Evolutionary conservation across 2,113 vertebrate genomes (phyloP).

Genomic region (Peromyscus californicus): DNA sequence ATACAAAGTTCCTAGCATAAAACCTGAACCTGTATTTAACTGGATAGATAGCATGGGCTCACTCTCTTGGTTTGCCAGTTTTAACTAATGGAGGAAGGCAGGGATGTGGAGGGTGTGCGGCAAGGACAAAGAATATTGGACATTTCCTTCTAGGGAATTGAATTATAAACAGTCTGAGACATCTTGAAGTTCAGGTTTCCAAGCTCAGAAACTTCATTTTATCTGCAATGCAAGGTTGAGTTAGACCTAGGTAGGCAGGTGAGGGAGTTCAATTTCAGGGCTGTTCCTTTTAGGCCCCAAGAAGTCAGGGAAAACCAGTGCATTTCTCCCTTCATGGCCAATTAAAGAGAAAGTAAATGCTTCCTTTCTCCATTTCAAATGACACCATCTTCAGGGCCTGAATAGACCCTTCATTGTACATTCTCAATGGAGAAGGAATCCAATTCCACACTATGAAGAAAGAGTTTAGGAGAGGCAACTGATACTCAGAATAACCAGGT

Average conservation of each 20-base stretch:
- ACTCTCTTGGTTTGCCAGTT: neutral
- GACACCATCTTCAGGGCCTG: constrained; percentile 62
- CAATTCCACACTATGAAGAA: constrained; percentile 61
- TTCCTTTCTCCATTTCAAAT: constrained; percentile 74
- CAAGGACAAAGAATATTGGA: neutral
- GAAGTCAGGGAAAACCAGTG: neutral
- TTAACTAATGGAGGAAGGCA: constrained; percentile 7
- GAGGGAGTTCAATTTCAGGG: neutral
- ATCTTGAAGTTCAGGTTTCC: constrained; percentile 65
- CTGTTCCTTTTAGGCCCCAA: neutral
- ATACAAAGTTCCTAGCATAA: neutral
- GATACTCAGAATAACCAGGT: constrained; percentile 68
- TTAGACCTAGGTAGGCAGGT: neutral
- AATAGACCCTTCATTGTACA: constrained; percentile 72
- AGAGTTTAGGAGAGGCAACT: constrained; percentile 45
- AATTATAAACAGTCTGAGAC: constrained; percentile 8
- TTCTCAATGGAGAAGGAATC: constrained; percentile 63
- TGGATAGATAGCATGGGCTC: neutral
- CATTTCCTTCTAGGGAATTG: neutral
- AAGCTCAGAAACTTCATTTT: constrained; percentile 50
- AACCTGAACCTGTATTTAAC: neutral
- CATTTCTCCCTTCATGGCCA: neutral
- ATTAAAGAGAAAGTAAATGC: constrained; percentile 49
- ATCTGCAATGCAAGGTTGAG: neutral
- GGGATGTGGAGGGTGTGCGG: neutral